Evolutionary conservation across 2,113 vertebrate species (phyloP), one percentile per base, ranked within the genome.

Genomic region (Lycaon pictus): DNA sequence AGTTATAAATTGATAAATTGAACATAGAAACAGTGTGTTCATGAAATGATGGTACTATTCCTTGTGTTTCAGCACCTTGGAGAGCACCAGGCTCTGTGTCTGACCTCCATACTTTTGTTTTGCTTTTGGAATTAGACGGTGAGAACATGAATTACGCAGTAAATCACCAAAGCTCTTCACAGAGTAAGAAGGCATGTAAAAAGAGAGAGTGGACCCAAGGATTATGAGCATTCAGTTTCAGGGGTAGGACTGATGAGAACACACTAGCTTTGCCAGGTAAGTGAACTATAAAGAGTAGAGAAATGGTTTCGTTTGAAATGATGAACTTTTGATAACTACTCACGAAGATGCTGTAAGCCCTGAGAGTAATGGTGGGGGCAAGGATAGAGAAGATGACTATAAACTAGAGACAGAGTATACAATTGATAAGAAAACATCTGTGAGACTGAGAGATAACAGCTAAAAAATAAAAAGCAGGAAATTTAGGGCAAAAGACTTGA

Each of bases 41-140:
- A 32, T 56, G 27, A 82, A 80, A 89, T 43, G 51, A 56, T 22
- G 9, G 1, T 6, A 37, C 23, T 51, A n/a, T 3, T 69, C 13
- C 22, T 19, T 12, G 17, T 35, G 19, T 56, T 89, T 87, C 94
- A 96, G 94, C n/a, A 97, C 90, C 87, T 48, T 69, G 95, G 94
- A 93, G 74, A 96, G 94, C 27, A 37, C 35, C 22, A 0, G 20
- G 11, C 16, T 60, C 88, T 7, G 29, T 0, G 1, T 1, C 29
- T 10, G 27, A 5, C 9, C 63, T 79, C 4, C 1, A 19, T 4
- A 23, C 11, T 35, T 72, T 74, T 20, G 3, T 8, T 69, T 35
- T 35, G 67, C 20, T 23, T 95, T 65, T 74, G 22, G 35, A 43
- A 94, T 90, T 62, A 71, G 69, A 97, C 37, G 16, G 58, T 60